Evolutionary conservation across 2,888 invertebrate species (phyloP), one percentile per base, ranked within the genome.

Genomic region (Oxyscelio sp.): DNA sequence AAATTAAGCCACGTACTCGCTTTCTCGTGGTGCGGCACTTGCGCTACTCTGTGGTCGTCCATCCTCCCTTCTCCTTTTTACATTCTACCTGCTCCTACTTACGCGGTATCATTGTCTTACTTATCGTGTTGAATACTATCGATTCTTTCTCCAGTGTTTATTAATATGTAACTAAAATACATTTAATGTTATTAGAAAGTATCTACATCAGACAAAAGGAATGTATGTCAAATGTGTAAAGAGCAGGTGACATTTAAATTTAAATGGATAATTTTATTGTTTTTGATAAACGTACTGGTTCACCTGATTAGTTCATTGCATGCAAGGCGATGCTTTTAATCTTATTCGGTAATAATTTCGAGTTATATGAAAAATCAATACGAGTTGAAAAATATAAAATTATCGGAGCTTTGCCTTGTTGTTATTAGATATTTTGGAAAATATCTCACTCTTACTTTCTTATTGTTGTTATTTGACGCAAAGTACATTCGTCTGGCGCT

Each of bases 1-100:
- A 94, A 94, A 94, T 94, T 94, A 94, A 93, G 93, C 93, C 90
- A 93, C 92, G 94, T 92, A 94, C 92, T 93, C 89, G 89, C 88
- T 90, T 90, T 89, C 89, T 89, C 90, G 90, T 88, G 87, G 88
- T 87, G 79, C 86, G 88, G 88, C 88, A 88, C 90, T 92, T 88
- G 90, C 89, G 88, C 89, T 87, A 86, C 87, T 91, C 90, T 86
- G 88, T 75, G 87, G 86, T 86, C 79, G 84, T 83, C 66, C 85
- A 82, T 83, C 75, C 75, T 78, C 66, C 56, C 73, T 58, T 70
- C 59, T 50, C 34, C 71, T 63, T 78, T 56, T 73, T 73, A 65
- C 31, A 34, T 66, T 81, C 71, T 48, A 38, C 38, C 13, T 24
- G 27, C 59, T 8, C 56, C 59, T 38, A n/a, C 66, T 68, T 31